Conservation (phyloP, 2,113 vertebrate species). For the Corvus moneduloides region DNA sequence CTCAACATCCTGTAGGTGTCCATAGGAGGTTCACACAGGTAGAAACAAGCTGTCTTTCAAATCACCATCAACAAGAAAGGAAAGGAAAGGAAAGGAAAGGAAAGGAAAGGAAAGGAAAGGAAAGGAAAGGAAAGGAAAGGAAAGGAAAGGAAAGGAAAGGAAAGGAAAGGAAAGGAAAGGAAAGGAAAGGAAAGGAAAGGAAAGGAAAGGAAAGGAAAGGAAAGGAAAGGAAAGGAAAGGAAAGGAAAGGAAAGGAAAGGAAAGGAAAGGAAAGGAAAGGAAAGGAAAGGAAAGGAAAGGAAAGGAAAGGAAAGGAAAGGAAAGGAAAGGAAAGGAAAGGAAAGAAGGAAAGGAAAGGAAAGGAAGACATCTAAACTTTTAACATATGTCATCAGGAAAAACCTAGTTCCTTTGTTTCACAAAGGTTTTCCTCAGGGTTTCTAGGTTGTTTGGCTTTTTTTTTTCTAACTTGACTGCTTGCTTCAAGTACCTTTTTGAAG, state of each 20-base stretch:
- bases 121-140: too few relatives aligned
- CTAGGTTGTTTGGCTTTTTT: not conserved
- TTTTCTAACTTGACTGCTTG: not conserved
- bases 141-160: too few relatives aligned
- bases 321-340: not conserved
- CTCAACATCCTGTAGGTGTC: not conserved
- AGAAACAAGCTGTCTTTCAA: not conserved
- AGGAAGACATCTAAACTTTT: not conserved
- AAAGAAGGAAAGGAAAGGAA: not conserved
- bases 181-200: not conserved
- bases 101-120: not conserved
- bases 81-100: not conserved
- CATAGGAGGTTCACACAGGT: not conserved
- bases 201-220: not conserved
- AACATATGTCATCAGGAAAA: not conserved
- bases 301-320: not conserved
- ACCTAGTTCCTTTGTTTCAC: not conserved
- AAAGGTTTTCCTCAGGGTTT: not conserved
- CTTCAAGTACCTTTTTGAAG: not conserved
- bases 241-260: not conserved
- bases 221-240: too few relatives aligned
- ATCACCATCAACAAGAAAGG: not conserved
- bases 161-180: too few relatives aligned
- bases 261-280: not conserved
- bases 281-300: not conserved